Evolutionary conservation across 2,888 invertebrate species (phyloP).

Genomic region (Labia minor): DNA sequence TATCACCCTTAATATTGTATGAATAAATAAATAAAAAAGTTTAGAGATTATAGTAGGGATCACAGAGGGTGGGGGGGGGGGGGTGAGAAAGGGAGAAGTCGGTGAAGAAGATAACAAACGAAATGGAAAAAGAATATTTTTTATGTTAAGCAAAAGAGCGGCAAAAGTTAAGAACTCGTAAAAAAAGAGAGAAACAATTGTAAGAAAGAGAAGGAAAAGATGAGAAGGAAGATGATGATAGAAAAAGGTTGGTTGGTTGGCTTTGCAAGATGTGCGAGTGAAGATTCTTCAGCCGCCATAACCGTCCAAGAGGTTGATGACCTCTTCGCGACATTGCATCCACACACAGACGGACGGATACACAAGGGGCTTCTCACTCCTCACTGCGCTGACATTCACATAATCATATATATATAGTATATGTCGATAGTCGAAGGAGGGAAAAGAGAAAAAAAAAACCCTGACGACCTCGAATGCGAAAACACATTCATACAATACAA

Average conservation of each 20-base stretch:
- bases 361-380: conserved; percentile 29
- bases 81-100: too few species aligned
- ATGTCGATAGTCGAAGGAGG: conserved; percentile 31
- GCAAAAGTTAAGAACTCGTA: conserved; percentile 13
- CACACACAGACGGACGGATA: background rate
- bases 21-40: too few species aligned
- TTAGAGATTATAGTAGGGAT: too few species aligned
- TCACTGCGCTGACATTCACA: too few species aligned
- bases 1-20: too few species aligned
- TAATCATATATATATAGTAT: too few species aligned
- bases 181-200: conserved; percentile 18
- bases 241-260: conserved; percentile 28
- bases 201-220: conserved; percentile 19
- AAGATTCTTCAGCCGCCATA: conserved; percentile 19
- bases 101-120: too few species aligned
- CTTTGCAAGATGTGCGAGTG: conserved; percentile 15
- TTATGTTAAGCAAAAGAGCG: background rate
- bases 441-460: conserved; percentile 24
- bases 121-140: too few species aligned
- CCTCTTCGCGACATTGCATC: background rate
- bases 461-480: background rate
- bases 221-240: conserved; percentile 22
- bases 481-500: background rate
- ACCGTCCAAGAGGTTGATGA: conserved; percentile 15
- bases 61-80: too few species aligned